Percentiles rank a stretch among this genome's conserved stretches.
Conservation (phyloP, 1,140 invertebrate genomes). For the Pseudobourletiella spinata region DNA sequence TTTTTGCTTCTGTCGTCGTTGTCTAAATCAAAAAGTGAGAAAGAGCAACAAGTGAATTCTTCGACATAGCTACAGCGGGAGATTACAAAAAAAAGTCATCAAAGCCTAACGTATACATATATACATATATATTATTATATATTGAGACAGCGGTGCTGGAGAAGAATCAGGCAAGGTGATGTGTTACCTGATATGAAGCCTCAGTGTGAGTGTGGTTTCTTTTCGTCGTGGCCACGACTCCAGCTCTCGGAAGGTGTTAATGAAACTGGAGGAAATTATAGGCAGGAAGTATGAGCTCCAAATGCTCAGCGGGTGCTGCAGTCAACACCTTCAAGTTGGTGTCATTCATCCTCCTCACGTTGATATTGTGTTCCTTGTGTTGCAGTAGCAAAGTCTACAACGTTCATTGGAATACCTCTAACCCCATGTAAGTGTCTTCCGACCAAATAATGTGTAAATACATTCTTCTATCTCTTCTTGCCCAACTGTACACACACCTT, state of each 20-base stretch:
- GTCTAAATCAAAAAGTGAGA: too few species aligned
- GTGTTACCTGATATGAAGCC: neutral
- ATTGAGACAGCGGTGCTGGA: too few species aligned
- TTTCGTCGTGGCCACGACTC: too few species aligned
- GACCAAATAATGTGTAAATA: too few species aligned
- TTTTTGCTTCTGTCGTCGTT: too few species aligned
- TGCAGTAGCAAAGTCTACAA: constrained; percentile 38
- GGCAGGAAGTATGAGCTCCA: constrained; percentile 25
- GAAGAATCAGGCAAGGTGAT: neutral
- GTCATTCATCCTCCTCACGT: constrained; percentile 27
- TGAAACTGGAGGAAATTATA: constrained; percentile 12
- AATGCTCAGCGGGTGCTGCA: constrained; percentile 16
- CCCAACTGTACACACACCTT: too few species aligned
- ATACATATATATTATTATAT: too few species aligned
- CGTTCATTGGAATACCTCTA: constrained; percentile 44
- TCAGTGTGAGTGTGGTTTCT: neutral
- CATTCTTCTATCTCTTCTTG: too few species aligned
- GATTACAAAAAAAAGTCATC: too few species aligned
- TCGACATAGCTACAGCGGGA: too few species aligned
- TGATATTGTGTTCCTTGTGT: constrained; percentile 30
- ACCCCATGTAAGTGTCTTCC: constrained; percentile 43
- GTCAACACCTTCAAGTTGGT: constrained; percentile 25
- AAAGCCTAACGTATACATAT: too few species aligned
- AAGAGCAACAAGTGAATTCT: too few species aligned
- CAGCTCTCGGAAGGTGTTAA: constrained; percentile 8